Evolutionary conservation across 2,113 vertebrate genomes (phyloP).

Genomic region (Axis porcinus): DNA sequence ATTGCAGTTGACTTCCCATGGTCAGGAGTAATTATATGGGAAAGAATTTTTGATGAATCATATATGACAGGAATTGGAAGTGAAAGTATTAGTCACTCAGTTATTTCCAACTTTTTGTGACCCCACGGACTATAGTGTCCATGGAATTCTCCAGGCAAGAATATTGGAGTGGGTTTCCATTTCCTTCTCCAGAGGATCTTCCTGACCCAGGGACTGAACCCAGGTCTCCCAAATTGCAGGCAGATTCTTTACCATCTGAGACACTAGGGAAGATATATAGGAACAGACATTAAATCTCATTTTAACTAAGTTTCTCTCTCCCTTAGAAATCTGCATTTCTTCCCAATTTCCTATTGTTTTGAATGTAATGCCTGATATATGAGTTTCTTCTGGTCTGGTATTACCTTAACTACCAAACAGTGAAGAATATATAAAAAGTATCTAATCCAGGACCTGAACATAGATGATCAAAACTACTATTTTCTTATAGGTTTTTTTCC

Average conservation of each 20-base stretch:
- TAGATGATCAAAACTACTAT: background rate
- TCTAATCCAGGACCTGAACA: background rate
- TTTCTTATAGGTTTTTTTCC: background rate
- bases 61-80: background rate
- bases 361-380: background rate
- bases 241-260: background rate
- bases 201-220: background rate
- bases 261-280: background rate
- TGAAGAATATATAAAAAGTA: background rate
- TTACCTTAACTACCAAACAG: background rate
- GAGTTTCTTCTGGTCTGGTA: background rate
- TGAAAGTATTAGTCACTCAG: background rate
- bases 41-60: constrained; percentile 45
- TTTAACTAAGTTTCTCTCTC: background rate
- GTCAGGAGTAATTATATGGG: constrained; percentile 2
- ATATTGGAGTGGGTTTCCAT: background rate
- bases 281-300: background rate
- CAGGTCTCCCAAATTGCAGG: background rate
- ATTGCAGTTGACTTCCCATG: background rate
- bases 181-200: background rate
- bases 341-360: background rate
- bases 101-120: background rate
- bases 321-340: background rate
- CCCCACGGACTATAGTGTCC: background rate
- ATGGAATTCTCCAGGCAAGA: background rate